Evolutionary conservation across 2,888 invertebrate genomes (phyloP), one percentile per base, ranked within the genome.

Genomic region (Deilephila elpenor): DNA sequence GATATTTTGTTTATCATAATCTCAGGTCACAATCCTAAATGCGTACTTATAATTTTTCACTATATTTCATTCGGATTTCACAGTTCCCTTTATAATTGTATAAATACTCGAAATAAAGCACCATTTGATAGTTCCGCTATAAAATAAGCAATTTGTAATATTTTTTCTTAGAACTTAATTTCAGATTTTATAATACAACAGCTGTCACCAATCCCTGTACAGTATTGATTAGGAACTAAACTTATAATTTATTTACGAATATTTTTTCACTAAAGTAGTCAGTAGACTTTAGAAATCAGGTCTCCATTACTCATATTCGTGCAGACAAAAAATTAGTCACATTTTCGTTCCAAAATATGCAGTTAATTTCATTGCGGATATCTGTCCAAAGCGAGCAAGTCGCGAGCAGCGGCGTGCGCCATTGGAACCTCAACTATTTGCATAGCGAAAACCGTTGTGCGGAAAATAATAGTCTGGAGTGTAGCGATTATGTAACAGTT

Each of bases 401-500:
- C 44, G 44, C 44, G n/a, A n/a, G 56, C 56, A n/a, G 56, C 56
- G n/a, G 56, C 11, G 59, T 5, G 5, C 29, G 60, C 60, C 25
- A 29, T 25, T 60, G 60, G 60, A 44, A 44, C 20, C 20, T 56
- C n/a, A n/a, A 56, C 56, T 25, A 67, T 67, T 67, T 51, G 67
- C 67, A 67, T 67, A n/a, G 67, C 67, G 25, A 51, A 67, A 67
- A 67, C 67, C 67, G 67, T 51, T 67, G 67, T 67, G 67, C 67
- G 44, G 44, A 29, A 60, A 67, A 67, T 51, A 25, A 67, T 67
- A 67, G 25, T 25, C 25, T 29, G 25, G 25, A 67, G 25, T 44
- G 20, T 67, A 67, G 44, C 44, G 25, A 67, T 67, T 51, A 51
- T 25, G 17, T 67, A 67, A 67, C 67, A 67, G 67, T 67, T 67